Percentiles rank a stretch among this genome's conserved stretches.
Evolutionary conservation across 2,888 invertebrate species (phyloP).

Genomic region (Embidobia sp.): DNA sequence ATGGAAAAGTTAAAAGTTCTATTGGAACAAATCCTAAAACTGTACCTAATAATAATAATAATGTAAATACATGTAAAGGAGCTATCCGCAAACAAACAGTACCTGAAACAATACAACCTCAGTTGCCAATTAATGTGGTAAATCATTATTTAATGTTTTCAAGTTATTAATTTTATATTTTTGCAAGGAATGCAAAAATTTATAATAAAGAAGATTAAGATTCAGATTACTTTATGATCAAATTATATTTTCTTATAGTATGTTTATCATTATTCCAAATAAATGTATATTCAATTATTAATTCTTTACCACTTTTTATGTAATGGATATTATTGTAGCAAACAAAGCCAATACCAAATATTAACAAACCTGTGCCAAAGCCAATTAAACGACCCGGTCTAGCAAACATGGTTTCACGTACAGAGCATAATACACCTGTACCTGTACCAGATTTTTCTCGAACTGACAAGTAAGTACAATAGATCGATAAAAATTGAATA

Average conservation of each 20-base stretch:
- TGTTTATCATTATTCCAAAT: background rate
- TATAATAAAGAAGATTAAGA: too few species aligned
- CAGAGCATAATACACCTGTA: too few species aligned
- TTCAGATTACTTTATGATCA: too few species aligned
- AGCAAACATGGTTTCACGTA: too few species aligned
- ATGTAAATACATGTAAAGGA: conserved; percentile 60
- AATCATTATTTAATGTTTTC: background rate
- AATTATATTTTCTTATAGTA: too few species aligned
- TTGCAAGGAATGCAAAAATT: too few species aligned
- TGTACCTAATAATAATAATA: background rate
- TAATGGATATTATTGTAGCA: background rate
- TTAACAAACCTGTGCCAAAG: background rate
- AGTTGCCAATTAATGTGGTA: too few species aligned
- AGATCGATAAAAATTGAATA: too few species aligned
- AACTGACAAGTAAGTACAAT: too few species aligned
- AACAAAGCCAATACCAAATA: background rate
- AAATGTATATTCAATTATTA: background rate
- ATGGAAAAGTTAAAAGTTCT: conserved; percentile 64
- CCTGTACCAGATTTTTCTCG: too few species aligned
- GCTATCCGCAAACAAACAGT: conserved; percentile 69
- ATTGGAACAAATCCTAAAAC: conserved; percentile 52
- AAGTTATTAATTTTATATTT: background rate
- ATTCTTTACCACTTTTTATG: too few species aligned
- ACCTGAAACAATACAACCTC: background rate
- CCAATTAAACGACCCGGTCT: background rate